Conservation (phyloP, 2,888 invertebrate genomes). For the Stenichneumon culpator region DNA sequence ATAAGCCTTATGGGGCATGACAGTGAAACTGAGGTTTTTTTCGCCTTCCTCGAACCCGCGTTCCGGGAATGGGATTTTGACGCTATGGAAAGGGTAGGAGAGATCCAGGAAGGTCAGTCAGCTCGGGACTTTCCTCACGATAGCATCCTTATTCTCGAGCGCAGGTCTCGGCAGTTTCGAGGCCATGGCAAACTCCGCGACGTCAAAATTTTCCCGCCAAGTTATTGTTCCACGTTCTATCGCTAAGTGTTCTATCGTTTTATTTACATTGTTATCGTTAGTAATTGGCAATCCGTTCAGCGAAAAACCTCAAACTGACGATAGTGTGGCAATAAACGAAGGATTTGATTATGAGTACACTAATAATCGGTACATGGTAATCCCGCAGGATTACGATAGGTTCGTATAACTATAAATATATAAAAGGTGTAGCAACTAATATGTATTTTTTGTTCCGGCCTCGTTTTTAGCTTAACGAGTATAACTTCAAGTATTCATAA, state of each 20-base stretch:
- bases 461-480: not conserved
- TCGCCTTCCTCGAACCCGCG: conserved; percentile 46
- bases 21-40: conserved; percentile 74
- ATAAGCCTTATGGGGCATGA: conserved; percentile 62
- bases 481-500: not conserved
- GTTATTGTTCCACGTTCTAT: conserved; percentile 37
- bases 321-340: not conserved
- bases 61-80: conserved; percentile 50
- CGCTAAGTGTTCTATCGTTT: conserved; percentile 33
- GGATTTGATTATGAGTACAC: conserved; percentile 40
- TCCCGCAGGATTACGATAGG: conserved; percentile 24
- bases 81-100: conserved; percentile 25
- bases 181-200: conserved; percentile 69
- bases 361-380: not conserved
- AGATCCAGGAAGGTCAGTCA: conserved; percentile 63
- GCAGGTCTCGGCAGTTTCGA: conserved; percentile 51
- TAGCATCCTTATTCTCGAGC: conserved; percentile 60
- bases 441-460: not conserved
- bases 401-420: conserved; percentile 1
- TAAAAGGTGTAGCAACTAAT: not conserved
- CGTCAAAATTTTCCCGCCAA: conserved; percentile 59
- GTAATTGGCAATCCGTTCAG: conserved; percentile 25
- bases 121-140: conserved; percentile 67
- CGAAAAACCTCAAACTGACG: conserved; percentile 8
- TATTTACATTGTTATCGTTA: conserved; percentile 24